phyloP scores from a whole-genome alignment of 2,888 invertebrate genomes.

The Drosophila mimetica region DNA sequence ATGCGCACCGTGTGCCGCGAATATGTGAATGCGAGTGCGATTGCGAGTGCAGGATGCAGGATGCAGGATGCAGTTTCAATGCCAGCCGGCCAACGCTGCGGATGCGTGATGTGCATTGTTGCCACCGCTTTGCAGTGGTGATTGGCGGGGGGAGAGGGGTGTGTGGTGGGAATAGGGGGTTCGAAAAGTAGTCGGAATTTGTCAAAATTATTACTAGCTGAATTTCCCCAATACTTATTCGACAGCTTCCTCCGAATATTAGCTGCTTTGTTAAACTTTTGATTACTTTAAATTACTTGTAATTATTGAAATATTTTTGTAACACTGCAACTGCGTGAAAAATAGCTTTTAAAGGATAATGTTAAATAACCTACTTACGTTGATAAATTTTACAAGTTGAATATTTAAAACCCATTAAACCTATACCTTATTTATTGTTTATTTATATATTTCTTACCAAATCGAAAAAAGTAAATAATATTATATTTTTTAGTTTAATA shows the following conservation, averaged over 20 bases:
- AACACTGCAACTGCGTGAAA: too few relatives aligned
- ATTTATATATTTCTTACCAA: too few relatives aligned
- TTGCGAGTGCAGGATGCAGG: conserved; percentile 5
- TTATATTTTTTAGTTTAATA: background rate
- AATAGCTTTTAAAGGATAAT: too few relatives aligned
- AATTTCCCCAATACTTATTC: background rate
- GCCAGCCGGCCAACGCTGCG: conserved; percentile 43
- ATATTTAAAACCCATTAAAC: too few relatives aligned
- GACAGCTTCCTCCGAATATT: too few relatives aligned
- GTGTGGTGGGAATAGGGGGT: background rate
- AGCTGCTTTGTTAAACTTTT: background rate
- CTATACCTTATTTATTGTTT: too few relatives aligned
- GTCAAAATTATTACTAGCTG: conserved; percentile 1
- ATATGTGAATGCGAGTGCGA: conserved; percentile 16
- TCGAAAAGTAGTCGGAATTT: background rate
- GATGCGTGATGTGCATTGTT: conserved; percentile 48
- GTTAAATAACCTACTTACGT: too few relatives aligned
- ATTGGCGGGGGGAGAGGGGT: background rate
- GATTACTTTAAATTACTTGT: background rate
- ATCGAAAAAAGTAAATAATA: too few relatives aligned
- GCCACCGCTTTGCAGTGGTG: background rate
- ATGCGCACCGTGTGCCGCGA: conserved; percentile 64
- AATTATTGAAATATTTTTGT: background rate
- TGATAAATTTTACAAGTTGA: too few relatives aligned
- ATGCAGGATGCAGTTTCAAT: conserved; percentile 22